These are phyloP conservation scores for Catharus minimus DNA, from an alignment of 2,113 vertebrate species.

Conservation along the genomic window DNA sequence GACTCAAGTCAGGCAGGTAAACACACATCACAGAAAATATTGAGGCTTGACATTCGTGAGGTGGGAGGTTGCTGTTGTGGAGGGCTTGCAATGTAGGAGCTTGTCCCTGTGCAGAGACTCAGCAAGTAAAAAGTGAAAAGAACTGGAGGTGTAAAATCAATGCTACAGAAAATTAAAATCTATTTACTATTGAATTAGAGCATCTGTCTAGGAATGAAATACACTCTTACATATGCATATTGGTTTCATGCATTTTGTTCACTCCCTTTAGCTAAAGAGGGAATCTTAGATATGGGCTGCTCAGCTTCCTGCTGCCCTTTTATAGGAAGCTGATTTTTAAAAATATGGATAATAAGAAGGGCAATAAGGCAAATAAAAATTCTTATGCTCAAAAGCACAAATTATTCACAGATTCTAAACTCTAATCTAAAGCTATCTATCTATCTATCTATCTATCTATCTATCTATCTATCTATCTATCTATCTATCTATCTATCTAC, in stretches of 20 bases:
- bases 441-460: background rate
- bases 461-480: background rate
- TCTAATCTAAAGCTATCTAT: background rate
- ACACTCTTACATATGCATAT: background rate
- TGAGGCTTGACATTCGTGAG: background rate
- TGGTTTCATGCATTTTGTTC: background rate
- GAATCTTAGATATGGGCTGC: background rate
- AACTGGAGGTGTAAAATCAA: background rate
- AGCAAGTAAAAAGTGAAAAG: background rate
- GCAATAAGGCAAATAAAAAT: background rate
- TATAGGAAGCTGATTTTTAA: background rate
- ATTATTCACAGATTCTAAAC: background rate
- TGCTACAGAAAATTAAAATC: background rate
- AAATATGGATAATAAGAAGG: background rate
- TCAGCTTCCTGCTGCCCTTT: background rate
- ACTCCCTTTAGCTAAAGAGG: background rate
- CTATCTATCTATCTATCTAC: background rate
- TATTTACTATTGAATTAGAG: background rate
- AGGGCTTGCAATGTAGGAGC: background rate
- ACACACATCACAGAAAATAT: background rate
- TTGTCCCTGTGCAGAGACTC: background rate
- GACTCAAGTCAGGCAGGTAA: background rate
- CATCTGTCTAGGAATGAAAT: background rate
- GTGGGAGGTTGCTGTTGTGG: background rate
- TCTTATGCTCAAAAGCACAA: background rate